Base-by-base conservation (phyloP, 2,113 vertebrate genomes). In the Hiodon alosoides region DNA sequence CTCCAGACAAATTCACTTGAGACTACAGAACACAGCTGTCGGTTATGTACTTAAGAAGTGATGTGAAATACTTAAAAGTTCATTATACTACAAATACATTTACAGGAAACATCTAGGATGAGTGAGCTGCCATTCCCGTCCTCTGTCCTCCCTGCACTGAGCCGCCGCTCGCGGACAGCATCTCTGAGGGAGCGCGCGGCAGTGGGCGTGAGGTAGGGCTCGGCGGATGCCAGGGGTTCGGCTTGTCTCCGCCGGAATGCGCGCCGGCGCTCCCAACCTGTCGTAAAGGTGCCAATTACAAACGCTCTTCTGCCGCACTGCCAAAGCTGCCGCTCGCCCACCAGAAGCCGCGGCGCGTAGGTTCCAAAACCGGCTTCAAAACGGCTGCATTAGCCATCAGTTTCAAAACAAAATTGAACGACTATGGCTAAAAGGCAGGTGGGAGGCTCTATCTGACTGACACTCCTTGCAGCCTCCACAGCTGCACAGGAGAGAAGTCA, bases 391-490 rank as follows among this genome's bases (percentile, higher is more conserved):
- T 70, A 78, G 76, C 76, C 75, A 79, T 70, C 69, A 76, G 74
- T 81, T 83, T 78, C 81, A 72, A 79, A 67, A 77, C 55, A 79
- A 50, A 71, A 72, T 52, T 72, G 60, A 80, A 77, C 69, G 75
- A 78, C 71, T 51, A 57, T 59, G 59, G 9, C 10, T 10, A 79
- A 78, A 67, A 79, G 54, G 72, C 53, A 79, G 74, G 76, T 69
- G 79, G 83, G 74, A 64, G 73, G 73, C 70, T 77, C 67, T 31
- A 55, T 55, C n/a, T 69, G 48, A 9, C 67, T 46, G 74, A 14
- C 50, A 69, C 54, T 57, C 54, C 50, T 17, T 31, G 48, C 58
- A 17, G 58, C 69, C 68, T 62, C 59, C 57, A 10, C 17, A 31
- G n/a, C 58, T 60, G 17, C 46, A 52, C 74, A 75, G 31, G 69